These are phyloP conservation scores for Pseudanteris insignis DNA, from an alignment of 2,888 invertebrate genomes.

Conservation along the genomic window DNA sequence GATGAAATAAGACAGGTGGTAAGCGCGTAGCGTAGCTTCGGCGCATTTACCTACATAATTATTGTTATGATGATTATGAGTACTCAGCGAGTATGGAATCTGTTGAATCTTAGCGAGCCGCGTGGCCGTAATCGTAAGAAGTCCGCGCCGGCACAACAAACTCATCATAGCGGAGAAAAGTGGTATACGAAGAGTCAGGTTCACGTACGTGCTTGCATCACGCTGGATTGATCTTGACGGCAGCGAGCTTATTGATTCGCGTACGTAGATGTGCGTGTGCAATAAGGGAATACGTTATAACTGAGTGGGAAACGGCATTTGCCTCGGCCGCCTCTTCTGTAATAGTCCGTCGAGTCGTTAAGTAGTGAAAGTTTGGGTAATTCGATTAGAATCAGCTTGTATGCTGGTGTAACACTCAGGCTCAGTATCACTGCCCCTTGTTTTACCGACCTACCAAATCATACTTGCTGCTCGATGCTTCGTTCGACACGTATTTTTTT, in stretches of 20 bases:
- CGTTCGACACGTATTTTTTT: too few relatives aligned
- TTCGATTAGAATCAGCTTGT: slow-evolving; percentile 56
- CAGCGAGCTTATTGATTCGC: slow-evolving; percentile 38
- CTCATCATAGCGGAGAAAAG: slow-evolving; percentile 44
- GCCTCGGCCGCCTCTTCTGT: slow-evolving; percentile 41
- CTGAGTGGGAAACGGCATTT: slow-evolving; percentile 42
- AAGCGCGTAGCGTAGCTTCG: slow-evolving; percentile 53
- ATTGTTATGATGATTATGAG: slow-evolving; percentile 63
- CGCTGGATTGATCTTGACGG: slow-evolving; percentile 39
- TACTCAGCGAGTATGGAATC: slow-evolving; percentile 47
- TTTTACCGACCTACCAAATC: too few relatives aligned
- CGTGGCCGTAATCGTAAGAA: slow-evolving; percentile 35
- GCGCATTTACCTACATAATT: slow-evolving; percentile 63
- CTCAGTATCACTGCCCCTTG: too few relatives aligned
- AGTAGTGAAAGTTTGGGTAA: slow-evolving; percentile 56
- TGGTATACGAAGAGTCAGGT: slow-evolving; percentile 37
- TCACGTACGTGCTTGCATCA: slow-evolving; percentile 37
- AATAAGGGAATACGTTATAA: slow-evolving; percentile 36
- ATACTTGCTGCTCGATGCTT: too few relatives aligned
- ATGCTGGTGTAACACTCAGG: slow-evolving; percentile 12
- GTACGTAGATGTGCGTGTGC: slow-evolving; percentile 41
- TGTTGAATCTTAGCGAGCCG: slow-evolving; percentile 47
- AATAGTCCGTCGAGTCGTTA: slow-evolving; percentile 50
- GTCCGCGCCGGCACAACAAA: slow-evolving; percentile 39
- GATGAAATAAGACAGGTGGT: slow-evolving; percentile 63